Base-by-base conservation (phyloP, 1,140 invertebrate species). In the Drosophila mauritiana region DNA sequence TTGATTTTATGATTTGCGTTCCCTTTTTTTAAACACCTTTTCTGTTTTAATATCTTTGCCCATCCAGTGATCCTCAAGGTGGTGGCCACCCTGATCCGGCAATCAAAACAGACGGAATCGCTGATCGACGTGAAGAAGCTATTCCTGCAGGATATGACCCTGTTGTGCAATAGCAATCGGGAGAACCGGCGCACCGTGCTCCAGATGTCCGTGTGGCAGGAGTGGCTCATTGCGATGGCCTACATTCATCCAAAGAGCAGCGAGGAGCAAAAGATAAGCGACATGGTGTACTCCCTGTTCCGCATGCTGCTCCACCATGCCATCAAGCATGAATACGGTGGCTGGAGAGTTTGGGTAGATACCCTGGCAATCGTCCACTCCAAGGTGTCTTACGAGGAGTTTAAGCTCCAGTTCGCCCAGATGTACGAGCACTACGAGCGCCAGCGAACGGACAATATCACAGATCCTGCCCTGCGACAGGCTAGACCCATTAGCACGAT, bases 141-240 rank as follows among this genome's bases (percentile, higher is more conserved):
- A 8, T 99, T 99, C 92, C 94, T 99, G 3, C 98, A 97, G 13
- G 98, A 99, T 92, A 98, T 99, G 96, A 99, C 98, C 4, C 93
- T 98, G 55, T 93, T 99, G 15, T 99, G 98, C 92, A 99, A 98
- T 90, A 98, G 98, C 92, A 99, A 98, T 92, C 94, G 98, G 17
- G 98, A 99, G 92, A 99, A 99, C 93, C 93, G 99, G 52, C 93
- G 98, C 73, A 99, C 98, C 0, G 97, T 99, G 2, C 94, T 99
- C 12, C 99, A 99, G 93, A 99, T 99, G 99, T 99, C 98, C 6
- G 99, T 99, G 1, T 99, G 99, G 99, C 99, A 99, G 93, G 98
- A 99, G 92, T 99, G 99, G 99, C 94, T 99, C 1, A 99, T 99
- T 80, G 98, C 98, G 5, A 96, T 99, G 95, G 97, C 98, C 25